Base-by-base conservation (phyloP, 1,140 invertebrate species). In the Tyrophagus putrescentiae region DNA sequence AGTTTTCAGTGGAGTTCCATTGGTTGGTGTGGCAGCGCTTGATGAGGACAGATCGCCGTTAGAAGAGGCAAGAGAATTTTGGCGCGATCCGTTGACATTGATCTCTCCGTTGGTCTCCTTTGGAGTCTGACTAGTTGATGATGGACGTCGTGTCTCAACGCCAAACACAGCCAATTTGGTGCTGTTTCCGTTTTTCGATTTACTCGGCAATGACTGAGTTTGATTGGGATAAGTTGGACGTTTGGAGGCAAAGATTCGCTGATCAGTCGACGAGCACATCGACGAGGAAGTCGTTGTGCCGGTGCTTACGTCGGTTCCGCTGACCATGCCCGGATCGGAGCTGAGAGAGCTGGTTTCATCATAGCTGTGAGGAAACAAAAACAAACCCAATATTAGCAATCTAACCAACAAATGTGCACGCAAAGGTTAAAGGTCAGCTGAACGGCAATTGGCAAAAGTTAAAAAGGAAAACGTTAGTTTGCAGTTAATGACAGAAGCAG, bases 321-420 rank as follows among this genome's bases (percentile, higher is more conserved):
- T 54, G 6, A 39, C 42, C 6, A 29, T 61, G 27, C 25, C 52
- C 21, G 44, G 25, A 54, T 62, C 60, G 1, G 60, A 62, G 29
- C 53, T 58, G 21, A 62, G 34, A 13, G 60, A 62, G 13, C 52
- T 57, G 0, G 25, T 62, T 23, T 62, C 60, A 44, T 62, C 60
- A 11, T 45, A 57, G 50, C 60, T 62, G 25, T 54, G 39, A 1
- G 25, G 31, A 52, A 52, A 52, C 13, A 11, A 2, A 21, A 52
- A 48, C 13, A 39, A 39, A 39, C 13, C 13, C 13, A 39, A 39
- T 13, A 39, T 39, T 13, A 39, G 21, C 36, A 39, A 21, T 13
- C 21, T 39, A 39, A 13, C 36, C 45, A n/a, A n/a, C n/a, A n/a
- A n/a, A n/a, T n/a, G n/a, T n/a, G n/a, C n/a, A n/a, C n/a, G n/a